phyloP scores from a whole-genome alignment of 1,140 invertebrate genomes.

The Drosophila mauritiana region DNA sequence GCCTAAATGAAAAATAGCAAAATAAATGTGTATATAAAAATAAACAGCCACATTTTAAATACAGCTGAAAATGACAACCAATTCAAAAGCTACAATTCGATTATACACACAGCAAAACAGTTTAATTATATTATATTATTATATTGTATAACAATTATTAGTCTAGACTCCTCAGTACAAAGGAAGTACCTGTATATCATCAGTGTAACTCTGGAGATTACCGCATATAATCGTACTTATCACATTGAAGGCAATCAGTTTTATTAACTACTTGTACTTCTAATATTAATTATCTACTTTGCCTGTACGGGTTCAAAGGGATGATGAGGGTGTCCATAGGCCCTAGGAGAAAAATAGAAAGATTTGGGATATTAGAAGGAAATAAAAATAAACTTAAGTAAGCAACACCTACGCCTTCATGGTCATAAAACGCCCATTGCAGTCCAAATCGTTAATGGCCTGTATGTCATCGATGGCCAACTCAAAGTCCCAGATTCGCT shows the following conservation, averaged over 20 bases:
- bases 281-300: conserved; percentile 1
- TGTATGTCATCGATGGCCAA: conserved; percentile 88
- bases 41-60: conserved; percentile 14
- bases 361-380: too few relatives aligned
- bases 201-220: background rate
- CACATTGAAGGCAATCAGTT: background rate
- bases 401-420: conserved; percentile 61
- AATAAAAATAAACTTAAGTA: too few relatives aligned
- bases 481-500: conserved; percentile 90
- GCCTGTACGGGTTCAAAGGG: conserved; percentile 51
- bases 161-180: background rate
- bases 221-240: background rate
- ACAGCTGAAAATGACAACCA: background rate
- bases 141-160: background rate
- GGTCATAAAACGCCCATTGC: conserved; percentile 75
- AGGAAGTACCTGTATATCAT: background rate
- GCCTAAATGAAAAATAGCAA: conserved; percentile 26
- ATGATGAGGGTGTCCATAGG: conserved; percentile 71
- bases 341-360: conserved; percentile 18
- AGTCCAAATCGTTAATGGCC: conserved; percentile 87
- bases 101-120: background rate
- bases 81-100: background rate
- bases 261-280: background rate
- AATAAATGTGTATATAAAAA: conserved; percentile 27
- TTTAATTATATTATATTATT: background rate